Evolutionary conservation across 1,140 invertebrate genomes (phyloP).

Genomic region (Hydropsyche tenuis): DNA sequence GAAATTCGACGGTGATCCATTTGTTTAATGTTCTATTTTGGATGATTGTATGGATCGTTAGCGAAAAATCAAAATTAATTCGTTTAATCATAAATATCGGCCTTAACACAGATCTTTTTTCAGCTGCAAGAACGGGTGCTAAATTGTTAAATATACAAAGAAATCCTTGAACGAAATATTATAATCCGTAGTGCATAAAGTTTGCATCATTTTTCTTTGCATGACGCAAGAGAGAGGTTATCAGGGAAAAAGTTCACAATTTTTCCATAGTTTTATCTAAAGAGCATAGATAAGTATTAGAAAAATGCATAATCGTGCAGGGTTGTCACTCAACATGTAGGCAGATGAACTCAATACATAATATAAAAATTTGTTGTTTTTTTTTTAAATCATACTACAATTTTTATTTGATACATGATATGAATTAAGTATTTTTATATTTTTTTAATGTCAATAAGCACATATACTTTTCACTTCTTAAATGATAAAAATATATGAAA

Average conservation of each 20-base stretch:
- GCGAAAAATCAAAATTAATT: no score
- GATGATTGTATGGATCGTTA: no score
- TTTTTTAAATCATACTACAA: background rate
- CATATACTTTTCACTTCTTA: no score
- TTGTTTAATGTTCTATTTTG: no score
- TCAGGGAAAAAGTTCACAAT: slow-evolving; percentile 45
- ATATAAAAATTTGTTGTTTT: background rate
- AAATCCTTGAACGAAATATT: slow-evolving; percentile 31
- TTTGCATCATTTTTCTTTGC: slow-evolving; percentile 28
- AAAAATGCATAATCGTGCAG: slow-evolving; percentile 42
- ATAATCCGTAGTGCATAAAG: slow-evolving; percentile 18
- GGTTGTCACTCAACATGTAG: background rate
- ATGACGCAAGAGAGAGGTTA: slow-evolving; percentile 45
- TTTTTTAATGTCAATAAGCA: no score
- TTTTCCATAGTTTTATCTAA: slow-evolving; percentile 48
- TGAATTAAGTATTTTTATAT: no score
- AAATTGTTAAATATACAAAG: slow-evolving; percentile 23
- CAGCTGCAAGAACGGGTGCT: background rate
- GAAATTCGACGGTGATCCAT: no score
- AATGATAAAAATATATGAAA: no score
- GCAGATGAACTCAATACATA: background rate
- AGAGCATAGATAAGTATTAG: slow-evolving; percentile 41
- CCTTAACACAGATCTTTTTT: no score
- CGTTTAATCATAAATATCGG: no score
- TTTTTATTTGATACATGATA: no score